Evolutionary conservation across 2,888 invertebrate genomes (phyloP), one percentile per base, ranked within the genome.

Genomic region (Thecocarcelia acutangulata): DNA sequence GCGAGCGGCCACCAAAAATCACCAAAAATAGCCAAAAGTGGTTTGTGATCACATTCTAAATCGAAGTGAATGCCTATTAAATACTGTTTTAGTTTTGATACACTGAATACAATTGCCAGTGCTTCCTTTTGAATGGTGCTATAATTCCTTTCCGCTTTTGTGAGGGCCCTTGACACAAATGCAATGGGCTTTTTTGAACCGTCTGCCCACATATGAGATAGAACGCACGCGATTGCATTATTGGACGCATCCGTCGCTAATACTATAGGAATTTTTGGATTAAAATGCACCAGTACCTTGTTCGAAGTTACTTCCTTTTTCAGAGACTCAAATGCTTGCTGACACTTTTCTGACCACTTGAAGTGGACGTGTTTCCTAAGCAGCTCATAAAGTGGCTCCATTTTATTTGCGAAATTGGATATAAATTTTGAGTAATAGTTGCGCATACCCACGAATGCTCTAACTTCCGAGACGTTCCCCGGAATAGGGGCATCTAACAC

Each of bases 291-390:
- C 8, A 86, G 63, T 0, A 77, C 19, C 15, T 73, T 56, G 3
- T 76, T 59, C 1, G 75, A 72, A 1, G 70, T 59, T 1, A 83
- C 59, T 1, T 83, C 83, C n/a, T 46, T 40, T 66, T 89, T 89
- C 15, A 88, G 79, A 24, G 75, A 46, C 3, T 86, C 66, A 77
- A 89, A 89, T 0, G 87, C 83, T 3, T 48, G 11, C 11, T 81
- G 66, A 52, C 78, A 88, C 4, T 80, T 46, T 12, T 84, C 74
- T 4, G 83, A 83, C 88, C 89, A 90, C 4, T 76, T 61, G 40
- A 85, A 87, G 80, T 52, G 17, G n/a, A 66, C 40, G 6, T 54
- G 50, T 8, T 77, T 66, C 17, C 50, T 15, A 0, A 81, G 33
- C 13, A 73, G 40, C 12, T 63, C 12, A 21, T 76, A 77, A 2